These are phyloP conservation scores for Intellagama lesueurii DNA, from an alignment of 2,797 vertebrate species.

Conservation along the genomic window DNA sequence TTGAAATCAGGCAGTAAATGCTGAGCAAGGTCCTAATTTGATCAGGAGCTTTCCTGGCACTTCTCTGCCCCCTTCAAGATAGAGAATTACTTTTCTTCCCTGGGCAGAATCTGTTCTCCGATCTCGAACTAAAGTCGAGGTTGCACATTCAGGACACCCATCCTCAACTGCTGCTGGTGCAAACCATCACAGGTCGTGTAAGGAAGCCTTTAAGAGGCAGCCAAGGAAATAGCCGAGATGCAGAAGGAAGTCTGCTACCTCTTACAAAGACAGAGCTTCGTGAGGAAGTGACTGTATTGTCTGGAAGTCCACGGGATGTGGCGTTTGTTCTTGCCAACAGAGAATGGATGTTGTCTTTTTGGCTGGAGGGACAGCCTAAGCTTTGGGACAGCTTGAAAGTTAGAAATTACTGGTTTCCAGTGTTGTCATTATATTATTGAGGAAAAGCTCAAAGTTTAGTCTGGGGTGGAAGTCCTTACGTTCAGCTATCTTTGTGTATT, in stretches of 20 bases:
- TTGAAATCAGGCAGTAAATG: not conserved
- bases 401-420: not conserved
- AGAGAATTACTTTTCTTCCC: too few relatives aligned
- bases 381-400: not conserved
- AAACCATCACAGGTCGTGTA: not conserved
- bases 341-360: slow-evolving; percentile 45
- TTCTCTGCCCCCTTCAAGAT: not conserved
- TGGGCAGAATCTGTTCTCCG: too few relatives aligned
- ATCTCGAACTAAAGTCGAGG: not conserved
- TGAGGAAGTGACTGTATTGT: slow-evolving; percentile 31
- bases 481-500: slow-evolving; percentile 39
- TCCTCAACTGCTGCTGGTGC: not conserved
- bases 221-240: not conserved
- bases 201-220: not conserved
- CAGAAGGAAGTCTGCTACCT: not conserved
- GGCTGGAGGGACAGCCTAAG: not conserved
- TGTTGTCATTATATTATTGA: not conserved
- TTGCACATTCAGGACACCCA: not conserved
- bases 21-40: not conserved
- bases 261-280: not conserved
- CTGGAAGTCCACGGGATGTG: slow-evolving; percentile 55
- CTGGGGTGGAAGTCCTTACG: slow-evolving; percentile 35
- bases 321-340: slow-evolving; percentile 61
- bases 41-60: not conserved
- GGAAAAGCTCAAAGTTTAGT: slow-evolving; percentile 34